phyloP scores from a whole-genome alignment of 2,888 invertebrate species.

The Watsonalla binaria region DNA sequence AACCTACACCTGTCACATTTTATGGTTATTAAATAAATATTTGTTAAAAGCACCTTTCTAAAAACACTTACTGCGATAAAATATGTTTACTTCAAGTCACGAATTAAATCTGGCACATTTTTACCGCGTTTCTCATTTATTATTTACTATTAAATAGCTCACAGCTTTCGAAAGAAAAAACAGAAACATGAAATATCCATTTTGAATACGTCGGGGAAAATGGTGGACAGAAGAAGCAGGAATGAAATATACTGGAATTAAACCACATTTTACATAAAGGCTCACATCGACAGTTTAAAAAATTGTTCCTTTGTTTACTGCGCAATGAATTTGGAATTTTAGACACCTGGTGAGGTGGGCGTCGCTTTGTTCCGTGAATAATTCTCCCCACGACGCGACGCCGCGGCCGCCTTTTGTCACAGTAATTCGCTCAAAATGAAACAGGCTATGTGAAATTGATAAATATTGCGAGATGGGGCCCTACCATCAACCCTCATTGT shows the following conservation, averaged over 20 bases:
- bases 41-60: no score
- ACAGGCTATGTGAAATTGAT: conserved; percentile 53
- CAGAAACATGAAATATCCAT: conserved; percentile 10
- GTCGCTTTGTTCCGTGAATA: conserved; percentile 61
- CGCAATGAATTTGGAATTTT: conserved; percentile 65
- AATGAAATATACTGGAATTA: conserved; percentile 39
- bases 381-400: conserved; percentile 35
- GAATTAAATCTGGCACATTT: not conserved
- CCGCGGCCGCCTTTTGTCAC: conserved; percentile 40
- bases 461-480: conserved; percentile 33
- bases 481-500: not conserved
- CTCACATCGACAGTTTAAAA: conserved; percentile 44
- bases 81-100: no score
- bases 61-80: no score
- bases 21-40: no score
- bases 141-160: not conserved
- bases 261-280: conserved; percentile 23
- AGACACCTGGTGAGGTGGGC: conserved; percentile 59
- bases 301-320: conserved; percentile 63
- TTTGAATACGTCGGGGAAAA: conserved; percentile 4
- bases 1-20: no score
- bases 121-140: not conserved
- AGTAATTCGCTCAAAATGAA: conserved; percentile 53
- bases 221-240: conserved; percentile 24
- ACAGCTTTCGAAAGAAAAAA: conserved; percentile 1